A percentile compares a stretch with the other conserved stretches of the same genome.
These are phyloP conservation scores for Campoplex nolae DNA, from an alignment of 2,888 invertebrate species.

Conservation along the genomic window DNA sequence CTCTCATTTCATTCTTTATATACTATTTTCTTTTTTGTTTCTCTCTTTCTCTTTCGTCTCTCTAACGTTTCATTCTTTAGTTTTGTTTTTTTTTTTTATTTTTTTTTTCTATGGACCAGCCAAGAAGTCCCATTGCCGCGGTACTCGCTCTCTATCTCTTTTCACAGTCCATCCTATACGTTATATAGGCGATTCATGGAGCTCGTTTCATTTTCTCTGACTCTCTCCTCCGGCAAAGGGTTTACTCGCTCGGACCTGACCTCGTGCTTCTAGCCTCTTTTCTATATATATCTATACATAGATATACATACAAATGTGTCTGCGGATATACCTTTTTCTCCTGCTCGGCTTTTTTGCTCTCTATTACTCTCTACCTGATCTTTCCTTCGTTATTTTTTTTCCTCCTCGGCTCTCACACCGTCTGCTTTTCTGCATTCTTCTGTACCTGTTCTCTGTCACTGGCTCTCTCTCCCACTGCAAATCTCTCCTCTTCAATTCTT, in stretches of 20 bases:
- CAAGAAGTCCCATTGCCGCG: conserved; percentile 50
- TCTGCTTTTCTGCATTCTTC: conserved; percentile 44
- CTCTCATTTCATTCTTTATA: conserved; percentile 58
- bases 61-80: conserved; percentile 53
- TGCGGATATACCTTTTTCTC: background rate
- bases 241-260: conserved; percentile 49
- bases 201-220: conserved; percentile 18
- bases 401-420: conserved; percentile 35
- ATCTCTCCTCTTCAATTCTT: conserved; percentile 36
- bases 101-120: conserved; percentile 14
- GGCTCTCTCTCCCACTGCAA: conserved; percentile 37
- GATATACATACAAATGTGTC: background rate
- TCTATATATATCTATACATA: background rate
- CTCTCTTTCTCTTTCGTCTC: conserved; percentile 15
- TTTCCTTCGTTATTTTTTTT: conserved; percentile 31
- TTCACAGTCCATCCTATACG: conserved; percentile 3
- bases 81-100: background rate
- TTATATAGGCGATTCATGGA: conserved; percentile 17
- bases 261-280: conserved; percentile 39
- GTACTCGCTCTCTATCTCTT: conserved; percentile 15
- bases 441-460: conserved; percentile 51
- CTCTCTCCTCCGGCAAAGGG: conserved; percentile 22
- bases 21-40: conserved; percentile 34
- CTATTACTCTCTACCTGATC: conserved; percentile 40
- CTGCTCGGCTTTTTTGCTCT: conserved; percentile 27